A percentile compares a stretch with the other conserved stretches of the same genome.
phyloP scores from a whole-genome alignment of 92 coral and sea anemone genomes.

The Epizoanthus scotinus region DNA sequence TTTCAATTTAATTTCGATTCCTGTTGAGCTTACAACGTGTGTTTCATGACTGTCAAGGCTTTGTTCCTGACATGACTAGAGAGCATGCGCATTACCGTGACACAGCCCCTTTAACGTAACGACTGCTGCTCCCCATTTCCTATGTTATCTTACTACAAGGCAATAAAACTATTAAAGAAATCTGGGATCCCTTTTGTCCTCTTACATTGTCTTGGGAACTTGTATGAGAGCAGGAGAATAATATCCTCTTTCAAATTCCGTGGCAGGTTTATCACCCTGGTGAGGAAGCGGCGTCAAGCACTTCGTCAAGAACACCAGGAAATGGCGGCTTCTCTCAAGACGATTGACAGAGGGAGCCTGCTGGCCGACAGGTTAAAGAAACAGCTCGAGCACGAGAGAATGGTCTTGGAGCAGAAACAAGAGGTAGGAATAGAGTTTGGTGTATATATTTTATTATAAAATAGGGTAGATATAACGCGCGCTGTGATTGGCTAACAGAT shows the following conservation, averaged over 20 bases:
- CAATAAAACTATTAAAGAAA: too few species aligned
- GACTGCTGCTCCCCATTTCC: too few species aligned
- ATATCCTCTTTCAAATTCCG: neutral
- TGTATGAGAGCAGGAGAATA: neutral
- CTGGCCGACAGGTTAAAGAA: conserved; percentile 92
- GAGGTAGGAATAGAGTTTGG: conserved; percentile 61
- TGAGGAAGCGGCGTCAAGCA: conserved; percentile 73
- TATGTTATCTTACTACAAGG: too few species aligned
- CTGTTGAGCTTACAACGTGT: too few species aligned
- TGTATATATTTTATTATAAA: neutral
- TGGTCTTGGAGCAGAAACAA: conserved; percentile 96
- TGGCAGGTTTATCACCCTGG: conserved; percentile 77
- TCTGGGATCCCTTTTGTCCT: too few species aligned
- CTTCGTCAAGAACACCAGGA: conserved; percentile 82
- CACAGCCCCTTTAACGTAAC: too few species aligned
- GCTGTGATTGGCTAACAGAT: too few species aligned
- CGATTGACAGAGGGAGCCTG: conserved; percentile 82
- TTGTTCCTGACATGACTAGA: too few species aligned
- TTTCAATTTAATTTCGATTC: too few species aligned
- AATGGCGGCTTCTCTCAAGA: conserved; percentile 87
- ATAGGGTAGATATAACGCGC: too few species aligned
- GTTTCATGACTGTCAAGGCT: too few species aligned
- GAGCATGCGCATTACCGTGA: too few species aligned
- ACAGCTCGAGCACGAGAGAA: conserved; percentile 92
- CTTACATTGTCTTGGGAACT: neutral